Evolutionary conservation across 2,113 vertebrate genomes (phyloP), one percentile per base, ranked within the genome.

Genomic region (Chrysochloris asiatica): DNA sequence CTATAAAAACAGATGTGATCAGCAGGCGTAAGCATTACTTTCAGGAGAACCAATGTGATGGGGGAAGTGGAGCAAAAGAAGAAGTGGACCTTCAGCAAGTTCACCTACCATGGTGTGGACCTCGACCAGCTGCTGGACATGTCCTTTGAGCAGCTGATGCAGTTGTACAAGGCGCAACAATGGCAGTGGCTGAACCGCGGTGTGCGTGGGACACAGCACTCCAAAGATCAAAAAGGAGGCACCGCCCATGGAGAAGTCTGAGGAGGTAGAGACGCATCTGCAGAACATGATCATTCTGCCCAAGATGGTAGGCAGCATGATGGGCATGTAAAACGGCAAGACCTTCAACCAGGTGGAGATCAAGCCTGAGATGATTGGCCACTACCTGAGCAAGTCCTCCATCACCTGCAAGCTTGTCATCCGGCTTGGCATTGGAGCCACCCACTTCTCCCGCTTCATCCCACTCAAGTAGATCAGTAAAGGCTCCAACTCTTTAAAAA

Each of bases 301-400:
- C 0, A 99, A 99, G 97, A 99, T 99, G 99, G 99, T 99, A 75
- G 99, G 99, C 90, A 99, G 99, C 96, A 99, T 99, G 99, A 99
- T 99, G 2, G 99, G 99, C 0, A 99, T 99, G 41, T 99, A 99
- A 98, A 99, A 99, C 0, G 99, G 99, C 97, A 99, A 99, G 95
- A 98, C 99, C 91, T 99, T 99, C 98, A 99, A 99, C 97, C 99
- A 99, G 98, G 99, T 99, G 98, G 99, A 99, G 94, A 99, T 99
- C 96, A 99, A 99, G 99, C 99, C 99, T 0, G 99, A 99, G 96
- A 99, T 99, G 99, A 99, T 99, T 6, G n/a, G 99, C 22, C 99
- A 99, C 97, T 99, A 99, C 96, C 95, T 99, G 97, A 99, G 99
- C 36, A 99, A 99, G 89, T 99, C 99, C 94, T 99, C 99, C 97